Evolutionary conservation across 2,797 vertebrate genomes (phyloP).

Genomic region (Cyclopterus lumpus): DNA sequence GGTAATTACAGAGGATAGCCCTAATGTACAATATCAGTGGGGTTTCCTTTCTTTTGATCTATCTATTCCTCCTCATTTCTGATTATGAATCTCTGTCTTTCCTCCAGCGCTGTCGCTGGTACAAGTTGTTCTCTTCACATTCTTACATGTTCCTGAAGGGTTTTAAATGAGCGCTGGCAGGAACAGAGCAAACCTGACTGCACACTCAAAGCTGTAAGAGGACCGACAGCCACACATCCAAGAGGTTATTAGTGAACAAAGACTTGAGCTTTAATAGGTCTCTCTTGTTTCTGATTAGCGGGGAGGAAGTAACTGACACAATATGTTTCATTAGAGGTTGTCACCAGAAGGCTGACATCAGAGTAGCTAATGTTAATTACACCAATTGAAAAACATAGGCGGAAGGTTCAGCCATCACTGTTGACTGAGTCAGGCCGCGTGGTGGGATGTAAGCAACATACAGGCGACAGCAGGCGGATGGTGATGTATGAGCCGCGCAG

Average conservation of each 20-base stretch:
- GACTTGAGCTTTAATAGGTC: constrained; percentile 59
- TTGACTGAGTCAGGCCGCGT: constrained; percentile 35
- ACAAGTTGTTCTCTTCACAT: constrained; percentile 55
- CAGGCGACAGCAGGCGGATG: constrained; percentile 40
- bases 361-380: constrained; percentile 68
- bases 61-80: constrained; percentile 35
- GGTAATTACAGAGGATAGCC: constrained; percentile 37
- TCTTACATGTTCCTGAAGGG: constrained; percentile 65
- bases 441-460: constrained; percentile 23
- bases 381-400: constrained; percentile 31
- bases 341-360: constrained; percentile 52
- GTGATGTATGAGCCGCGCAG: constrained; percentile 13
- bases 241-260: constrained; percentile 60
- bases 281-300: constrained; percentile 61
- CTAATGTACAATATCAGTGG: constrained; percentile 32
- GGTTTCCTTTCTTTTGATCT: constrained; percentile 56
- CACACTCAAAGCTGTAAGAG: constrained; percentile 40
- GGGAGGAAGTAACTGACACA: constrained; percentile 57
- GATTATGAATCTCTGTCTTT: constrained; percentile 55
- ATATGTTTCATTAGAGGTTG: constrained; percentile 68
- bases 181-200: constrained; percentile 44
- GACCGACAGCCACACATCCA: constrained; percentile 59
- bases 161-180: constrained; percentile 50
- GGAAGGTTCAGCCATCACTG: constrained; percentile 37
- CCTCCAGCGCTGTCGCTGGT: constrained; percentile 22